Evolutionary conservation across 1,140 invertebrate genomes (phyloP).

Genomic region (Diuraphis noxia): DNA sequence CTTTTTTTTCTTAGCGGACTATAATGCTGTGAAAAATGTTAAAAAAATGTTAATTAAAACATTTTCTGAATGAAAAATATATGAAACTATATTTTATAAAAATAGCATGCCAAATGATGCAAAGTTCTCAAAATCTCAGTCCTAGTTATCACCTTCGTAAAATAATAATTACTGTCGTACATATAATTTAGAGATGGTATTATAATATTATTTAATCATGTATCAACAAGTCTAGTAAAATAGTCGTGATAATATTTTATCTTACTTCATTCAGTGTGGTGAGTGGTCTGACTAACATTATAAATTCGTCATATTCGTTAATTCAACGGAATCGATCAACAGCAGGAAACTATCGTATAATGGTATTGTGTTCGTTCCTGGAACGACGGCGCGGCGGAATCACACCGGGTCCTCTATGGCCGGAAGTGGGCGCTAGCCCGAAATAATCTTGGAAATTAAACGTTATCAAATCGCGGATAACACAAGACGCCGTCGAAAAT

Average conservation of each 20-base stretch:
- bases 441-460: conserved; percentile 5
- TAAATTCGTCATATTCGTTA: not conserved
- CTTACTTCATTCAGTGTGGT: not conserved
- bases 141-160: too few species aligned
- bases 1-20: too few species aligned
- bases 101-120: too few species aligned
- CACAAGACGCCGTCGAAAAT: not conserved
- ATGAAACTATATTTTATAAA: too few species aligned
- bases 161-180: too few species aligned
- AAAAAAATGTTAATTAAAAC: not conserved
- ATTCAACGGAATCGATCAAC: not conserved
- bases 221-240: not conserved
- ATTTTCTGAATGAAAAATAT: not conserved
- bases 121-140: too few species aligned
- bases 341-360: not conserved
- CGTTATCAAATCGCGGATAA: not conserved
- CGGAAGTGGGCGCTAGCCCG: not conserved
- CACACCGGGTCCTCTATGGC: not conserved
- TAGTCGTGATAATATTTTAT: not conserved
- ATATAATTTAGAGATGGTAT: too few species aligned
- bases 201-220: not conserved
- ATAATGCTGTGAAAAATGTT: too few species aligned
- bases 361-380: not conserved
- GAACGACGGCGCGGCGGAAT: too few species aligned
- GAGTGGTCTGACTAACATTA: not conserved